Base-by-base conservation (phyloP, 2,888 invertebrate species). In the Fabriciana adippe region DNA sequence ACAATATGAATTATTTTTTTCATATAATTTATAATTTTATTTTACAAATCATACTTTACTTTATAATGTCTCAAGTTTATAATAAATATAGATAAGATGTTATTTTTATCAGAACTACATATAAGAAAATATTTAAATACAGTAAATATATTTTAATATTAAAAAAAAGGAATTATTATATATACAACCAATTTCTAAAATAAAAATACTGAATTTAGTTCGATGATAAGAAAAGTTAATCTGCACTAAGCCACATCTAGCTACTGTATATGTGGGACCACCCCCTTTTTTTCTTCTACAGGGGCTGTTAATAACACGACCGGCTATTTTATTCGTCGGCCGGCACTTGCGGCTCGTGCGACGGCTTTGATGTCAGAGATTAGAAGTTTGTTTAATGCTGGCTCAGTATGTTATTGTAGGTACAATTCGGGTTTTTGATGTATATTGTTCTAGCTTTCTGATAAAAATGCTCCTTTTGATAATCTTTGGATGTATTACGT, bases 251-350 rank as follows among this genome's bases (percentile, higher is more conserved):
- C 59, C 77, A 55, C 66, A 72, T 78, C 77, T 65, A 76, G 73
- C 26, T n/a, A 18, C 35, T 41, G 41, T 67, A 72, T 14, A 64
- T 64, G 73, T 54, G 26, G 53, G 35, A 45, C 71, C 72, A 69
- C 74, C 86, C 85, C 81, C 81, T 78, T 85, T 85, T 69, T 86
- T 85, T 86, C 84, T 79, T 77, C 72, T 67, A 75, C 78, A 81
- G 84, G 82, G 83, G 84, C 87, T 87, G 90, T 91, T 92, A 91
- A 90, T 91, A 92, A 89, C 90, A 89, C 89, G 89, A 88, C 89
- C 85, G 88, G 86, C 87, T 87, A 89, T 89, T 90, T 89, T 89
- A 90, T 89, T 87, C 87, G 85, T 78, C 74, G 75, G 76, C 83
- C 81, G 82, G 81, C 88, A 87, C 87, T 88, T 85, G 88, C 83